Conservation (phyloP, 2,113 vertebrate species). For the Sarotherodon lohbergeri region DNA sequence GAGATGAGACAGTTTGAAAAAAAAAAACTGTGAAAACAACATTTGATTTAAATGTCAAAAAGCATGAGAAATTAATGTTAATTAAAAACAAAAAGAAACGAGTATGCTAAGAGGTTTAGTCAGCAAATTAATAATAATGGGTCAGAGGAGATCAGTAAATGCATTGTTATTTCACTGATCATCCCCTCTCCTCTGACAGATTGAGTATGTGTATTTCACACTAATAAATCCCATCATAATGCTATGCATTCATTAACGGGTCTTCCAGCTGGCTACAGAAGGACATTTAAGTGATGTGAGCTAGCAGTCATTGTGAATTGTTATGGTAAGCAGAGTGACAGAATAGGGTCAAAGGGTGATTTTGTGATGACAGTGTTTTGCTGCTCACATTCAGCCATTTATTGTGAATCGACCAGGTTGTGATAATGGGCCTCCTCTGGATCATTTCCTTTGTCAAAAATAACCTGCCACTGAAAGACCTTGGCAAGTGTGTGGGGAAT, state of each 20-base stretch:
- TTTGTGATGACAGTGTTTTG: neutral
- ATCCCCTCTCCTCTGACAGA: neutral
- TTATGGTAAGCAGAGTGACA: constrained; percentile 3
- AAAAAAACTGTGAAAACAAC: neutral
- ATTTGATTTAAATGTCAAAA: constrained; percentile 18
- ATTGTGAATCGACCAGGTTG: neutral
- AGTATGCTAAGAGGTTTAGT: constrained; percentile 5
- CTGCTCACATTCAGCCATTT: neutral
- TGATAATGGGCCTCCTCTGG: neutral
- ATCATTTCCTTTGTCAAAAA: neutral
- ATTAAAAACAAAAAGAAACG: neutral
- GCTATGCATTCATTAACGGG: neutral
- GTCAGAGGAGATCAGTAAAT: constrained; percentile 7
- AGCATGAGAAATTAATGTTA: constrained; percentile 3
- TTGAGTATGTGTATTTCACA: constrained; percentile 20
- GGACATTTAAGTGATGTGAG: neutral
- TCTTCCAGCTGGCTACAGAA: neutral
- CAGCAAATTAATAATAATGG: constrained; percentile 3
- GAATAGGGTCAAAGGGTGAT: constrained; percentile 22
- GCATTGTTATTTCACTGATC: neutral
- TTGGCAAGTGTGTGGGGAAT: too few relatives aligned
- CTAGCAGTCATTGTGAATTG: neutral
- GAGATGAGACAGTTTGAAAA: neutral
- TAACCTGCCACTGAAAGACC: neutral
- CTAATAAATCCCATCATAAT: neutral